phyloP scores from a whole-genome alignment of 2,888 invertebrate genomes.

The Yponomeuta plumbellus region DNA sequence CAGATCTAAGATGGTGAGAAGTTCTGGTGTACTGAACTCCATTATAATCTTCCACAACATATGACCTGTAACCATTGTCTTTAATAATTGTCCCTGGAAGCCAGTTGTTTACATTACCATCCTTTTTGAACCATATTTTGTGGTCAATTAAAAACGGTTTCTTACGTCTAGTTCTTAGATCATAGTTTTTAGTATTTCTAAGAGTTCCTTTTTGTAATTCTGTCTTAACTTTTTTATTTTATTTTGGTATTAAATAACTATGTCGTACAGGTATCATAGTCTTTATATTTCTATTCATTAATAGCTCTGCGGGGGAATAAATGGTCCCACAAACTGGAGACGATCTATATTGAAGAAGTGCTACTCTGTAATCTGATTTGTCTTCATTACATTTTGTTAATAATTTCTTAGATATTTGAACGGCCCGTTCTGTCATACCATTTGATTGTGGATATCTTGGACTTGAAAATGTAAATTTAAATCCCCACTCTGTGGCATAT shows the following conservation, averaged over 20 bases:
- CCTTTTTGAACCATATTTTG: constrained; percentile 12
- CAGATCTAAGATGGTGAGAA: no score
- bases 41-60: neutral
- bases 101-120: constrained; percentile 15
- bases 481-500: constrained; percentile 20
- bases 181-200: no score
- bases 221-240: neutral
- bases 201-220: neutral
- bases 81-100: constrained; percentile 13
- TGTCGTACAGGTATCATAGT: constrained; percentile 22
- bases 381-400: constrained; percentile 11
- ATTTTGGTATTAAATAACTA: constrained; percentile 3
- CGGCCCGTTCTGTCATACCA: constrained; percentile 20
- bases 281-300: constrained; percentile 8
- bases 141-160: neutral
- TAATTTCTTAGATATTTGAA: constrained; percentile 19
- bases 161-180: constrained; percentile 1
- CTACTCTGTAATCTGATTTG: constrained; percentile 21
- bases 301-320: constrained; percentile 21
- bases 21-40: neutral
- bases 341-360: constrained; percentile 28
- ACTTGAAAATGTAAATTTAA: constrained; percentile 19
- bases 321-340: constrained; percentile 24
- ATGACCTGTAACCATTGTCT: neutral
- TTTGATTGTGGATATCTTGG: constrained; percentile 22